Conservation (phyloP, 2,113 vertebrate genomes). For the Limnothrissa miodon region DNA sequence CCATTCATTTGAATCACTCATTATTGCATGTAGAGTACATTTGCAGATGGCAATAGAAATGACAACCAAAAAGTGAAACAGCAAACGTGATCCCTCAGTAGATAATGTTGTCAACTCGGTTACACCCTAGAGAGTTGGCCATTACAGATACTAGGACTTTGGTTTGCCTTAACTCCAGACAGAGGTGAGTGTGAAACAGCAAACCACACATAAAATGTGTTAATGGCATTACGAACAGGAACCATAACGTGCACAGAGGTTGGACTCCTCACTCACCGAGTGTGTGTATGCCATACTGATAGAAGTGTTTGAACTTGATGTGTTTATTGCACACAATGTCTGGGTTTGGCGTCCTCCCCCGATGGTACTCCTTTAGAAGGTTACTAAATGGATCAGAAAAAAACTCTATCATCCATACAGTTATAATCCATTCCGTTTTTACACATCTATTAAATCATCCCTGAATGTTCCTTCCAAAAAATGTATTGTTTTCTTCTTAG, state of each 20-base stretch:
- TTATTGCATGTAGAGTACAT: too few species aligned
- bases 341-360: conserved; percentile 92
- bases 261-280: conserved; percentile 75
- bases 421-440: too few species aligned
- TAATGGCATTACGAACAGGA: too few species aligned
- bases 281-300: conserved; percentile 81
- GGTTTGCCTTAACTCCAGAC: background rate
- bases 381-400: conserved; percentile 66
- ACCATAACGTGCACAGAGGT: background rate
- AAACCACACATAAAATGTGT: background rate
- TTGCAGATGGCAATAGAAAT: too few species aligned
- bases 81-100: too few species aligned
- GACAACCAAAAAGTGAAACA: too few species aligned
- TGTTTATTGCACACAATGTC: conserved; percentile 95
- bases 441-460: background rate
- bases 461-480: background rate
- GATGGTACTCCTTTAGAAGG: conserved; percentile 87
- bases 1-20: too few species aligned
- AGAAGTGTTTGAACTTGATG: conserved; percentile 91
- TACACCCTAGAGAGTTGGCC: too few species aligned
- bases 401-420: background rate
- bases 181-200: background rate
- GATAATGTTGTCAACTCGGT: too few species aligned
- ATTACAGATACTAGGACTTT: too few species aligned
- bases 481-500: background rate